A percentile compares a stretch with the other conserved stretches of the same genome.
Conservation (phyloP, 2,797 vertebrate species). For the Falco naumanni region DNA sequence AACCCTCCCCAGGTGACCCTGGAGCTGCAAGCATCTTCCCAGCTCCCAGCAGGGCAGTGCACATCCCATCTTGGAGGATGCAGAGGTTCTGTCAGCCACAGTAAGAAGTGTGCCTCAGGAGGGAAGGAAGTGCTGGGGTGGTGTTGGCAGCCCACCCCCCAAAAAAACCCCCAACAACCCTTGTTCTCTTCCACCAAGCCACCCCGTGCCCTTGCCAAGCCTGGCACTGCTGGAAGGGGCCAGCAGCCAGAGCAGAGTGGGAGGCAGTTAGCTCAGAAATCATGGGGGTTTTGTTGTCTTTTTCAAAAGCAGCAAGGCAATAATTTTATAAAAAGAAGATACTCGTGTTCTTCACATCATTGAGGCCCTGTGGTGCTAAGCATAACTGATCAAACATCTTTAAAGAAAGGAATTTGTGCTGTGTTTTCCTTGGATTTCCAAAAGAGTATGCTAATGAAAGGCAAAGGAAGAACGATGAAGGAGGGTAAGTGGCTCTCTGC, state of each 20-base stretch:
- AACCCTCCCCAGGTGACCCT: background rate
- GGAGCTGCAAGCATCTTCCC: background rate
- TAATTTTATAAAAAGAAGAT: background rate
- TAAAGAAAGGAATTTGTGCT: background rate
- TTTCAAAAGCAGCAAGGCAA: background rate
- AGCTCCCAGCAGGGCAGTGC: background rate
- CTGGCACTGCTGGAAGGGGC: background rate
- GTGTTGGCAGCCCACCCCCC: background rate
- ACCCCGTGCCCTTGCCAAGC: background rate
- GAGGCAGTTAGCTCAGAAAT: background rate
- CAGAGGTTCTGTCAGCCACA: background rate
- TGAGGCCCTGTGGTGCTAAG: background rate
- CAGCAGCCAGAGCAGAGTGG: background rate
- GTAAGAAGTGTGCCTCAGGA: background rate
- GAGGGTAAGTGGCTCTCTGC: background rate
- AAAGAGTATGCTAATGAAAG: background rate
- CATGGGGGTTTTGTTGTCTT: rapidly evolving
- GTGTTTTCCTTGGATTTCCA: background rate
- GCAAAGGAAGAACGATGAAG: background rate
- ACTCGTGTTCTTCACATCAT: background rate
- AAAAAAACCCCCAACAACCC: rapidly evolving
- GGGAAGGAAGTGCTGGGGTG: background rate
- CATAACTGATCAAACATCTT: background rate
- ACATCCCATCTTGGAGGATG: rapidly evolving
- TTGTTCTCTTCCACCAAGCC: background rate